Percentiles rank a stretch among this genome's conserved stretches.
phyloP scores from a whole-genome alignment of 2,113 vertebrate species.

The Pheucticus melanocephalus region DNA sequence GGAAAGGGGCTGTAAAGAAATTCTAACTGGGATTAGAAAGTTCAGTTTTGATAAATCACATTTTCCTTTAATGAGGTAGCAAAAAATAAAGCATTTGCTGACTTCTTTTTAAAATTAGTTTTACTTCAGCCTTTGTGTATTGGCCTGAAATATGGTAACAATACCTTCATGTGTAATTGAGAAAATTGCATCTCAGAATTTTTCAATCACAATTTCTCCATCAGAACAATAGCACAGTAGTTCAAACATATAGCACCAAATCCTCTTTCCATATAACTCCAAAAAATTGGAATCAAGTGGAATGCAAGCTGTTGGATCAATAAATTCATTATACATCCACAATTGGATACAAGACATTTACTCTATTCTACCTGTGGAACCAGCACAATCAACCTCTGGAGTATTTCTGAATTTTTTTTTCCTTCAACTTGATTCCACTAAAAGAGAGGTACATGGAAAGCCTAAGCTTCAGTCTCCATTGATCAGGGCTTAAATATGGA shows the following conservation, averaged over 20 bases:
- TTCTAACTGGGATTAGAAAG: neutral
- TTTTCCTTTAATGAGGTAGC: neutral
- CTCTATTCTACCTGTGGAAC: neutral
- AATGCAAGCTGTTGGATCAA: neutral
- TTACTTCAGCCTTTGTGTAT: neutral
- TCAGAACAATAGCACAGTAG: neutral
- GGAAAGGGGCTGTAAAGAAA: neutral
- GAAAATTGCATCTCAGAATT: neutral
- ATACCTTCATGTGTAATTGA: neutral
- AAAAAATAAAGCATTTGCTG: neutral
- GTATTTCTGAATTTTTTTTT: neutral
- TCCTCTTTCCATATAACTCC: neutral
- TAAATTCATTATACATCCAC: neutral
- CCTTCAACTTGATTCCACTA: neutral
- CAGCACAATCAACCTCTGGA: neutral
- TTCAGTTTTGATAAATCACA: neutral
- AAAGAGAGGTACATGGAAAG: neutral
- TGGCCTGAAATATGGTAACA: neutral
- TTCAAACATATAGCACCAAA: neutral
- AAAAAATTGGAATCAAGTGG: neutral
- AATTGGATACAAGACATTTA: neutral
- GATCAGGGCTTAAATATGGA: neutral
- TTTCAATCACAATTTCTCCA: neutral
- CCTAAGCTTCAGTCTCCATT: neutral
- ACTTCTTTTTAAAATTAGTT: neutral